Evolutionary conservation across 2,797 vertebrate species (phyloP).

Genomic region (Nothura maculosa): DNA sequence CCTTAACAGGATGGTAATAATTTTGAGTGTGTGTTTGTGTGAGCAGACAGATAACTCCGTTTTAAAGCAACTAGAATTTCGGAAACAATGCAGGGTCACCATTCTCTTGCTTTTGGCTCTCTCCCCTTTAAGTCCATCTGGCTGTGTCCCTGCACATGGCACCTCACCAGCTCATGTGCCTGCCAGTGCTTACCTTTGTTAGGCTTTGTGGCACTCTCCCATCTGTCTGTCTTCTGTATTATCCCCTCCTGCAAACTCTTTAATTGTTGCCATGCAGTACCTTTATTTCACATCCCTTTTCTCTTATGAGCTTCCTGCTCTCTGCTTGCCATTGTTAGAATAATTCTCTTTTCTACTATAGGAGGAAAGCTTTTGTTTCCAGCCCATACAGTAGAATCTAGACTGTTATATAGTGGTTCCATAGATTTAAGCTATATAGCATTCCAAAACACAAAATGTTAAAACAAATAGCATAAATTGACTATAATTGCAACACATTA

Average conservation of each 20-base stretch:
- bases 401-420: background rate
- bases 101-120: background rate
- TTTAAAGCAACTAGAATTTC: background rate
- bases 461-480: accelerated
- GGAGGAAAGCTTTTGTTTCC: background rate
- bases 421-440: background rate
- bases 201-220: background rate
- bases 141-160: background rate
- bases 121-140: background rate
- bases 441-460: accelerated
- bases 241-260: background rate
- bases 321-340: background rate
- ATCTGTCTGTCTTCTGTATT: background rate
- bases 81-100: background rate
- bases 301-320: background rate
- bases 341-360: background rate
- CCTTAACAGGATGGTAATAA: background rate
- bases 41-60: background rate
- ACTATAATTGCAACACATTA: background rate
- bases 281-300: background rate
- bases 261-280: background rate
- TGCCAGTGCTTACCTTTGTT: background rate
- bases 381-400: background rate
- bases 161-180: background rate
- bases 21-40: background rate